Evolutionary conservation across 1,140 invertebrate genomes (phyloP).

Genomic region (Rhyacophila brunnea): DNA sequence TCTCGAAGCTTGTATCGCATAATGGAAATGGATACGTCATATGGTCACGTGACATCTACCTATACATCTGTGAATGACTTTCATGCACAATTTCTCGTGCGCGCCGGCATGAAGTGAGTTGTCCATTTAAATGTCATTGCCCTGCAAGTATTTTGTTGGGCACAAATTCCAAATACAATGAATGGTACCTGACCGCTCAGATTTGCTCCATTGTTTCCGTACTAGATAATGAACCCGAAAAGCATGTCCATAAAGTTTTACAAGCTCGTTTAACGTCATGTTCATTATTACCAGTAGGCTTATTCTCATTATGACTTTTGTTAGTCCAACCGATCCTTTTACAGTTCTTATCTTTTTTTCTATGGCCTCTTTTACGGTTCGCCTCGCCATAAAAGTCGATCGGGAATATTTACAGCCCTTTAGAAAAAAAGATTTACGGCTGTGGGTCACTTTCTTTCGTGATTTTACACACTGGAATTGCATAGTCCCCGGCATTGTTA

Average conservation of each 20-base stretch:
- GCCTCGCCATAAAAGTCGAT: conserved; percentile 26
- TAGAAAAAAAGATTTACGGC: conserved; percentile 24
- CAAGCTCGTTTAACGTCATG: conserved; percentile 22
- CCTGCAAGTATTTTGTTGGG: too few relatives aligned
- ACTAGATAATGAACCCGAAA: conserved; percentile 9
- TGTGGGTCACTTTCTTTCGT: conserved; percentile 32
- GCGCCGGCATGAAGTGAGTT: too few relatives aligned
- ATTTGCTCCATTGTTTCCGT: background rate
- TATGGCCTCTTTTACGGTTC: conserved; percentile 5
- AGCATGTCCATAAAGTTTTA: conserved; percentile 30
- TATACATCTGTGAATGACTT: too few relatives aligned
- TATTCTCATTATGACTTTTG: conserved; percentile 25
- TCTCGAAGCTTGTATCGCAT: too few relatives aligned
- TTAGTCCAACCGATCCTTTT: conserved; percentile 1
- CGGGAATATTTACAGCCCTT: conserved; percentile 22
- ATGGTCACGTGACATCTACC: too few relatives aligned
- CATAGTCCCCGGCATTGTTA: conserved; percentile 29
- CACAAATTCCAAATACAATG: background rate
- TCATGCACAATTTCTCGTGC: too few relatives aligned
- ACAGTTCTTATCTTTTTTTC: conserved; percentile 12
- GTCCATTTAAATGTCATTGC: too few relatives aligned
- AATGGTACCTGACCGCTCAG: background rate
- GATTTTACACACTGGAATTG: conserved; percentile 28
- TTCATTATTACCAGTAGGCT: conserved; percentile 3
- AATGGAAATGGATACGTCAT: too few relatives aligned